A percentile compares a stretch with the other conserved stretches of the same genome.
These are phyloP conservation scores for Meriones unguiculatus DNA, from an alignment of 2,113 vertebrate genomes.

Conservation along the genomic window DNA sequence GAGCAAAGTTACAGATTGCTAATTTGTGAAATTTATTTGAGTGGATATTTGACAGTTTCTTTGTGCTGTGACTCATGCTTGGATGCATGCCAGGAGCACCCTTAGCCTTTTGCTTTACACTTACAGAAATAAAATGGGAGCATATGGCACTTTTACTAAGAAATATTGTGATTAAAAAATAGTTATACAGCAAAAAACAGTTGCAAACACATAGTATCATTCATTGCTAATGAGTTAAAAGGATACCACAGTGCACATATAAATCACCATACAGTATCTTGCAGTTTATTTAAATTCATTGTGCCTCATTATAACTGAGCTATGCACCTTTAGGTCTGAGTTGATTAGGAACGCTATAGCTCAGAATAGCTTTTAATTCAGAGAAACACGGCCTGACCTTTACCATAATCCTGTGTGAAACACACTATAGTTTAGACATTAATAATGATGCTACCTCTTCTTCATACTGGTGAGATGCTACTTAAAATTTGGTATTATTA, in stretches of 20 bases:
- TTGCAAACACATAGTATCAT: constrained; percentile 90
- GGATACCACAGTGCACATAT: constrained; percentile 96
- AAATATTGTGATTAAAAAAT: constrained; percentile 86
- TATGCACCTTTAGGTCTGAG: constrained; percentile 99
- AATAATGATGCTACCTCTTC: constrained; percentile 98
- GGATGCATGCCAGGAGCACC: constrained; percentile 46
- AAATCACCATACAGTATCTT: constrained; percentile 96
- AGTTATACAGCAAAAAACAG: constrained; percentile 87
- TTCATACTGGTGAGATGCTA: constrained; percentile 93
- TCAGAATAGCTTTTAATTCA: constrained; percentile 99
- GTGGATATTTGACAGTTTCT: constrained; percentile 43
- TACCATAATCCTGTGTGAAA: constrained; percentile 98
- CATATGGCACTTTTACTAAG: constrained; percentile 77
- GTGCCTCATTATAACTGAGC: constrained; percentile 99
- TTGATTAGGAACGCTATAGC: constrained; percentile 99
- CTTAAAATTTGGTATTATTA: constrained; percentile 99
- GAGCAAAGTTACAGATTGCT: constrained; percentile 71
- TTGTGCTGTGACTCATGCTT: constrained; percentile 67
- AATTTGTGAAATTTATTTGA: constrained; percentile 66
- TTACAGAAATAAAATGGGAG: constrained; percentile 77
- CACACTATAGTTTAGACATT: constrained; percentile 98
- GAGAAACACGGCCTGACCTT: constrained; percentile 99
- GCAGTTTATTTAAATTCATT: constrained; percentile 99
- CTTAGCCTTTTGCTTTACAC: constrained; percentile 70
- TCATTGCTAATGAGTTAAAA: constrained; percentile 99